Conservation (phyloP, 2,797 vertebrate genomes). For the Sebastes glaucus region DNA sequence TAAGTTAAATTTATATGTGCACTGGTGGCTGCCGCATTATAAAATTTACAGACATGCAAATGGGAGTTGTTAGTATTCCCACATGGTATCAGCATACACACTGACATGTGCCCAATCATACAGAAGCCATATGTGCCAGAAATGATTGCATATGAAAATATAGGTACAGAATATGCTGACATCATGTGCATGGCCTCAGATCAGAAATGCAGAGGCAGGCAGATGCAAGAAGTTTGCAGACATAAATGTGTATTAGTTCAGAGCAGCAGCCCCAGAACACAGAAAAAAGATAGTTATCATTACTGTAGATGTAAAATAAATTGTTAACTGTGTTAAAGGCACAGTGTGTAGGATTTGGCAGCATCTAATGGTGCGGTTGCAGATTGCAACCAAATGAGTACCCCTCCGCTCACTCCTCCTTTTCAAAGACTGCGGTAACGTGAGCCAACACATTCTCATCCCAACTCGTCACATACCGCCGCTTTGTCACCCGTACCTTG, state of each 20-base stretch:
- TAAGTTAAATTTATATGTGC: too few species aligned
- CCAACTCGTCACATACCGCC: too few species aligned
- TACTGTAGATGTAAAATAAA: background rate
- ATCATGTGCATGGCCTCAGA: background rate
- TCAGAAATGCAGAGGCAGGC: background rate
- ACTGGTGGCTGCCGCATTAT: background rate
- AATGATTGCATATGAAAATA: background rate
- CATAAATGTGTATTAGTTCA: background rate
- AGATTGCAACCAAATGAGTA: too few species aligned
- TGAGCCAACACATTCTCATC: too few species aligned
- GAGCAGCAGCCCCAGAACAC: background rate
- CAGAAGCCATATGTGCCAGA: background rate
- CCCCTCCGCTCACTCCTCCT: too few species aligned
- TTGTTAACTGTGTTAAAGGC: background rate
- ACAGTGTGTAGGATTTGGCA: too few species aligned
- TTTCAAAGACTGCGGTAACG: too few species aligned
- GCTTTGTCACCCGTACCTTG: too few species aligned
- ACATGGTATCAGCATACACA: background rate
- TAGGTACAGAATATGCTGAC: background rate
- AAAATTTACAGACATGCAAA: background rate
- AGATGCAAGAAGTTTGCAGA: background rate
- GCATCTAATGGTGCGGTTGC: rapidly evolving
- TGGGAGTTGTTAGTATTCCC: background rate
- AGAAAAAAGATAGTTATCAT: background rate
- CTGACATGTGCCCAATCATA: background rate